Evolutionary conservation across 2,888 invertebrate species (phyloP), one percentile per base, ranked within the genome.

Genomic region (Thera britannica): DNA sequence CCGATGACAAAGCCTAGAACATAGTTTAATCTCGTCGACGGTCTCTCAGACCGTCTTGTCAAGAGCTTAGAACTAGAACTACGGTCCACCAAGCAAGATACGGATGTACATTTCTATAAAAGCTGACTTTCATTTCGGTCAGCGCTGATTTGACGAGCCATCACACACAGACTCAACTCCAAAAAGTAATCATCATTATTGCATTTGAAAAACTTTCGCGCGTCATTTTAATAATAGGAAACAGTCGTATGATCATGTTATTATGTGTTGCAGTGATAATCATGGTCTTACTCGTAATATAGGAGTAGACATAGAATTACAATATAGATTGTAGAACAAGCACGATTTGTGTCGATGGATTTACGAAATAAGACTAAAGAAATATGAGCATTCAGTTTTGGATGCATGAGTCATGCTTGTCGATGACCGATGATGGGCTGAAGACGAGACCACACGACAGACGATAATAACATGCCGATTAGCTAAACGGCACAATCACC

Each of bases 131-230:
- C 58, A 62, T 67, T 52, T 58, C 34, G 41, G 41, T n/a, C 4
- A 54, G 62, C 44, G 58, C 36, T n/a, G 49, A 44, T 44, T 52
- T 23, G 44, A 36, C 51, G 59, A 11, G 55, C 62, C 38, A 58
- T 52, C 58, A 56, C 55, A 49, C 59, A 54, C 62, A 44, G 36
- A 60, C n/a, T 44, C 34, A 68, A 60, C 55, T 52, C 58, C 38
- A 55, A 65, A 65, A 38, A 60, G 68, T 57, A 63, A 68, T 68
- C 60, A 68, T 68, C 48, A 64, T 68, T 61, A 68, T 57, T 51
- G 38, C 56, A 7, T 54, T 46, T 57, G 36, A 56, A 64, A 67
- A 68, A 68, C 64, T 54, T 61, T 68, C 68, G 58, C 68, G 56
- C 34, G 64, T 68, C 48, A 58, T 64, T 56, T 54, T 58, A 58